Conservation (phyloP, 2,113 vertebrate genomes). For the Trichomycterus rosablanca region DNA sequence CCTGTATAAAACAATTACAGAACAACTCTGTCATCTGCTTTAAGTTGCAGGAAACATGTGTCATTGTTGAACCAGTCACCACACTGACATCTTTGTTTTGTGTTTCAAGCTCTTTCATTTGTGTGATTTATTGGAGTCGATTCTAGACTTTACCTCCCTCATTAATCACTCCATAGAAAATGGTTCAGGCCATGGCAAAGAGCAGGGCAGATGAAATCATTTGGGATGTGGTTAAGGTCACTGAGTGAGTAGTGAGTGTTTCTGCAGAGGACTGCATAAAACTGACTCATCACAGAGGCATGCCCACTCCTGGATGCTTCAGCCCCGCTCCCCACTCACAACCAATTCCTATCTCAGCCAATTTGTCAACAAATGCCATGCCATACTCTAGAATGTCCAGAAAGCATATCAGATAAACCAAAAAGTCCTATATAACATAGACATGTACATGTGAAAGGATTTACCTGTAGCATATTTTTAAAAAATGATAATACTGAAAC, state of each 20-base stretch:
- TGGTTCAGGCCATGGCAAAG: constrained; percentile 26
- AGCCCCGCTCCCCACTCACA: constrained; percentile 19
- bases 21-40: not conserved
- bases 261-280: constrained; percentile 20
- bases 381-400: not conserved
- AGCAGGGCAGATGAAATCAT: constrained; percentile 38
- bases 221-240: constrained; percentile 47
- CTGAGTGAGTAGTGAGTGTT: constrained; percentile 16
- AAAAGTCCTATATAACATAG: no score
- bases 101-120: constrained; percentile 16
- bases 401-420: no score
- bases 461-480: no score
- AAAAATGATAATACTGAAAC: no score
- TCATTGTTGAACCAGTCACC: constrained; percentile 13
- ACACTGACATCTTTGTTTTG: constrained; percentile 3
- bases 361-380: constrained; percentile 27
- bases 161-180: constrained; percentile 44
- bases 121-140: constrained; percentile 44
- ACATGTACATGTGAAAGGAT: no score
- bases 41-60: not conserved
- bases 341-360: constrained; percentile 16
- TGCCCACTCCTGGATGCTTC: constrained; percentile 12
- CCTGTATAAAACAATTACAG: constrained; percentile 3
- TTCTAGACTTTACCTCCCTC: constrained; percentile 22
- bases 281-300: constrained; percentile 31